A percentile compares a stretch with the other conserved stretches of the same genome.
Evolutionary conservation across 2,113 vertebrate species (phyloP).

Genomic region (Nicator chloris): DNA sequence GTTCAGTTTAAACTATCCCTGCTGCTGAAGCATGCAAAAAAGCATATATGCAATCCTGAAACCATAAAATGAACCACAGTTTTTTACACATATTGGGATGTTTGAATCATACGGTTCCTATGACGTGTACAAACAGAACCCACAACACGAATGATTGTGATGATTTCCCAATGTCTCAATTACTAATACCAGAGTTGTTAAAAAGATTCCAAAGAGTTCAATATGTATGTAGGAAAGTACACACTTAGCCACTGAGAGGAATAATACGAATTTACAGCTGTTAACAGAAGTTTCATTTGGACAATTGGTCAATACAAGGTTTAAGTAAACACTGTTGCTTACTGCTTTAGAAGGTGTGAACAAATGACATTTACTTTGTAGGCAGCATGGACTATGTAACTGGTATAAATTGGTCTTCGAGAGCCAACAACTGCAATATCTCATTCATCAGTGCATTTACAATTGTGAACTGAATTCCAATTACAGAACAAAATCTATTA

Average conservation of each 20-base stretch:
- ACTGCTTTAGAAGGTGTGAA: not conserved
- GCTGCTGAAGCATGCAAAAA: not conserved
- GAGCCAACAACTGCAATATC: not conserved
- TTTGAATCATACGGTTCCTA: not conserved
- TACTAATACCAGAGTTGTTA: not conserved
- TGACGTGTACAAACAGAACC: not conserved
- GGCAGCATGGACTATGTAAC: not conserved
- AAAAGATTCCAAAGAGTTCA: not conserved
- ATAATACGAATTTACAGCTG: not conserved
- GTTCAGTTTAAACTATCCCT: not conserved
- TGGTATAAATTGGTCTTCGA: not conserved
- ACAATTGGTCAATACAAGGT: conserved; percentile 8
- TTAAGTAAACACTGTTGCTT: not conserved
- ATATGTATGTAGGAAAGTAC: not conserved
- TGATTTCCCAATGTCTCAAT: not conserved
- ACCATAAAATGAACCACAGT: not conserved
- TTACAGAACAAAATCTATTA: conserved; percentile 14
- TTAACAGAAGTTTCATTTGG: not conserved
- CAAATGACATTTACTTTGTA: not conserved
- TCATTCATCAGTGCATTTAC: not conserved
- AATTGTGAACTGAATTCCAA: conserved; percentile 17
- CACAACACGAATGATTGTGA: not conserved
- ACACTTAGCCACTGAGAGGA: not conserved
- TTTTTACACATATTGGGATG: not conserved
- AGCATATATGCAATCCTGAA: not conserved